Conservation (phyloP, 2,888 invertebrate genomes). For the Ophraella communa region DNA sequence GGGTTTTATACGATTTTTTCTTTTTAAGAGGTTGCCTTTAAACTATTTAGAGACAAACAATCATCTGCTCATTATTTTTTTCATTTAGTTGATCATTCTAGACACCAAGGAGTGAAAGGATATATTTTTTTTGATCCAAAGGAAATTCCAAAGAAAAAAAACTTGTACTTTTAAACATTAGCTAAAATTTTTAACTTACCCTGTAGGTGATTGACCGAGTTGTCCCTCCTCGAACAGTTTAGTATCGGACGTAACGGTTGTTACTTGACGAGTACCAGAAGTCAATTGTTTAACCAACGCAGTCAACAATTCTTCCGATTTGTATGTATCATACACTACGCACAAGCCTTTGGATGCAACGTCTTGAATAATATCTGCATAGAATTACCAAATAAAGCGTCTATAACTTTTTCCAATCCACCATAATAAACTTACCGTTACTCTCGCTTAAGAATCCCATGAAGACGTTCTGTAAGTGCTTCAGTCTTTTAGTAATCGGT, state of each 20-base stretch:
- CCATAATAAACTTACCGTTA: constrained; percentile 69
- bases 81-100: no score
- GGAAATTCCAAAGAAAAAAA: no score
- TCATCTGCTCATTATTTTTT: no score
- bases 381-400: not conserved
- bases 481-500: constrained; percentile 71
- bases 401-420: not conserved
- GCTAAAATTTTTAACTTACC: constrained; percentile 64
- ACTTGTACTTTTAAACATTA: no score
- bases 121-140: no score
- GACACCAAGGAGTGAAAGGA: no score
- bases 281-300: constrained; percentile 83
- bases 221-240: constrained; percentile 89
- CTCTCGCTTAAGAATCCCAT: constrained; percentile 87
- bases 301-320: constrained; percentile 74
- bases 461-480: constrained; percentile 79
- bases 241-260: constrained; percentile 81
- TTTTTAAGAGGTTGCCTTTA: no score
- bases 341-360: constrained; percentile 91
- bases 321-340: constrained; percentile 83
- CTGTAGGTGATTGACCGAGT: constrained; percentile 84
- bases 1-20: no score
- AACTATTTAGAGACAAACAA: no score
- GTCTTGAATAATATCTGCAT: constrained; percentile 88
- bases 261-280: constrained; percentile 72